Percentiles rank a stretch among this genome's conserved stretches.
These are phyloP conservation scores for Urocitellus parryii DNA, from an alignment of 2,113 vertebrate genomes.

Conservation along the genomic window DNA sequence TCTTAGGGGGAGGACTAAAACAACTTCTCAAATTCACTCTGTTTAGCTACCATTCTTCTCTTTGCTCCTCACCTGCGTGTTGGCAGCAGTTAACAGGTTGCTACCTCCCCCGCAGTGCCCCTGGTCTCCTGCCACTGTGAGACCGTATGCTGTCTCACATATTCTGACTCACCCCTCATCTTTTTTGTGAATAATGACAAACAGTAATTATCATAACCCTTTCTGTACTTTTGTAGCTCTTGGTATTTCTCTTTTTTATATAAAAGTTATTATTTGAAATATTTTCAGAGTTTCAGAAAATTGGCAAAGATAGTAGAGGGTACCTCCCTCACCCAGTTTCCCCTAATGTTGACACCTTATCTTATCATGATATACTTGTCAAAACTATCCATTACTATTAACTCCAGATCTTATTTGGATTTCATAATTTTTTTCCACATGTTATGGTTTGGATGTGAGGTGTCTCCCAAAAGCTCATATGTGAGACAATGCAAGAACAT, in stretches of 20 bases:
- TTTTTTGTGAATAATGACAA: not conserved
- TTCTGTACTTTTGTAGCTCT: not conserved
- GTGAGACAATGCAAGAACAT: too few relatives aligned
- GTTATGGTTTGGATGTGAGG: too few relatives aligned
- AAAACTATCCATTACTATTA: not conserved
- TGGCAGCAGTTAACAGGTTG: not conserved
- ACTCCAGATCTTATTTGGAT: not conserved
- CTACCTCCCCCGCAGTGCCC: not conserved
- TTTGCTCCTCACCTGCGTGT: not conserved
- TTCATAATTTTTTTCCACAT: not conserved
- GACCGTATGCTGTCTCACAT: not conserved
- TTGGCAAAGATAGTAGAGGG: not conserved
- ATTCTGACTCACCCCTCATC: not conserved
- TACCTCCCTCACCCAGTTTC: not conserved
- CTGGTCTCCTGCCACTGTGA: not conserved
- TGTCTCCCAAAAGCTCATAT: too few relatives aligned
- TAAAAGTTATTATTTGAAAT: not conserved
- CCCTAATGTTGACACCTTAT: not conserved
- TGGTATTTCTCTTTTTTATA: not conserved
- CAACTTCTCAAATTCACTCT: not conserved
- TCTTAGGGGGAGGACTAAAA: not conserved
- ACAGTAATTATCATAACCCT: not conserved
- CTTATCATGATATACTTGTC: not conserved
- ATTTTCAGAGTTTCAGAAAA: slow-evolving; percentile 28
- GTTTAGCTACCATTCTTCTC: not conserved